Percentiles rank a stretch among this genome's conserved stretches.
phyloP scores from a whole-genome alignment of 2,888 invertebrate species.

The Cylindroiulus punctatus region DNA sequence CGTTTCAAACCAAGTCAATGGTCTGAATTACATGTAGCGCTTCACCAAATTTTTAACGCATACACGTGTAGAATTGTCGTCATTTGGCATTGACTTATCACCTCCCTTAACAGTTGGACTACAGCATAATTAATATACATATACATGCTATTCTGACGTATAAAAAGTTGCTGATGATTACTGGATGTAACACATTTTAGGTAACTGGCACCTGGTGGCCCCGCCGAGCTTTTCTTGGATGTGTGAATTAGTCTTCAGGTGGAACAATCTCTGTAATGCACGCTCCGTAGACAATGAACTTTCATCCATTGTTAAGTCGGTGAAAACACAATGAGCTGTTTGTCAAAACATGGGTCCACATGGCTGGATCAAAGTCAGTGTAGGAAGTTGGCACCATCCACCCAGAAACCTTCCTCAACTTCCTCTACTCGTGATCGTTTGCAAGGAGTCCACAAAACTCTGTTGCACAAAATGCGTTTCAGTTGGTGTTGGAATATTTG shows the following conservation, averaged over 20 bases:
- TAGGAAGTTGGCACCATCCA: neutral
- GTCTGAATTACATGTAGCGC: neutral
- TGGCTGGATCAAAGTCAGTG: neutral
- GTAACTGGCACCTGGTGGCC: neutral
- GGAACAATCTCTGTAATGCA: slow-evolving; percentile 3
- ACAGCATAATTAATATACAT: neutral
- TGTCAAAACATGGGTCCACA: neutral
- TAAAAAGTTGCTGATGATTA: neutral
- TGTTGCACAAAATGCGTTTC: neutral
- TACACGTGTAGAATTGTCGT: neutral
- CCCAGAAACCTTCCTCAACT: neutral
- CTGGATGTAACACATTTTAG: neutral
- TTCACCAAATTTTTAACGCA: neutral
- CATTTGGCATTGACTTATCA: neutral
- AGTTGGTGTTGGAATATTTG: neutral
- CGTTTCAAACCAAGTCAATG: neutral
- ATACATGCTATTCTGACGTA: neutral
- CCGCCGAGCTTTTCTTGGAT: neutral
- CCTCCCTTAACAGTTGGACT: neutral
- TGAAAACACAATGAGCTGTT: neutral
- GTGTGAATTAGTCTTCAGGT: neutral
- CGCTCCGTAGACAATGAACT: neutral
- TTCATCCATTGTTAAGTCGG: neutral
- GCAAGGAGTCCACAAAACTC: neutral
- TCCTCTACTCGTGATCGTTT: neutral